These are phyloP conservation scores for Rhipidura dahli DNA, from an alignment of 2,113 vertebrate species.

Conservation along the genomic window DNA sequence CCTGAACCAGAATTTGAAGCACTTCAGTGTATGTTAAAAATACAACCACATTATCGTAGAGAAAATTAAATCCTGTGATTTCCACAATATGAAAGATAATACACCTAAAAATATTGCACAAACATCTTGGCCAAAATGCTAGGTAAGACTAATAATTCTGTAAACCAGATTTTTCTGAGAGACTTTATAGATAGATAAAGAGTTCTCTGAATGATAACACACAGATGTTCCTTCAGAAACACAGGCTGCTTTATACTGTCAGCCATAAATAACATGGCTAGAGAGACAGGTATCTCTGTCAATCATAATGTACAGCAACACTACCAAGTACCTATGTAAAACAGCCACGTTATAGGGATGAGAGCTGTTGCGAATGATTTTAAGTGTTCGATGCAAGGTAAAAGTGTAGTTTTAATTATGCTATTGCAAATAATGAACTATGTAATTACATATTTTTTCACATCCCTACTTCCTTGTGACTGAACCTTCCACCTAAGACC, in stretches of 20 bases:
- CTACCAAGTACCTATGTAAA: neutral
- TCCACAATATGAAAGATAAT: neutral
- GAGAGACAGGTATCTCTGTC: neutral
- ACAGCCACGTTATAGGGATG: neutral
- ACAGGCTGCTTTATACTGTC: neutral
- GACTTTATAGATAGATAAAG: neutral
- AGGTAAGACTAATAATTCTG: neutral
- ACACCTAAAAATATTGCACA: neutral
- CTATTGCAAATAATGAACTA: neutral
- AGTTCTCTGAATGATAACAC: neutral
- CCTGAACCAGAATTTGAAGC: neutral
- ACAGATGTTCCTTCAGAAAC: neutral
- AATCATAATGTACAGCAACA: fast-evolving
- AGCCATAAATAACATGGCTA: neutral
- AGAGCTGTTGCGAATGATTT: neutral
- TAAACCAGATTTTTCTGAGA: neutral
- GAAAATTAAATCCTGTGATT: neutral
- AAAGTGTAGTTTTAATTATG: neutral
- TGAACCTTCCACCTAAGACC: neutral
- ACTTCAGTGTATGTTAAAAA: neutral
- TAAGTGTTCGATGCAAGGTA: neutral
- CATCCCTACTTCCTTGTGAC: neutral
- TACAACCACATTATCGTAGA: neutral
- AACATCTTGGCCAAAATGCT: neutral
- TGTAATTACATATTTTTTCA: neutral